phyloP scores from a whole-genome alignment of 2,888 invertebrate species.

The Zaprionus bogoriensis region DNA sequence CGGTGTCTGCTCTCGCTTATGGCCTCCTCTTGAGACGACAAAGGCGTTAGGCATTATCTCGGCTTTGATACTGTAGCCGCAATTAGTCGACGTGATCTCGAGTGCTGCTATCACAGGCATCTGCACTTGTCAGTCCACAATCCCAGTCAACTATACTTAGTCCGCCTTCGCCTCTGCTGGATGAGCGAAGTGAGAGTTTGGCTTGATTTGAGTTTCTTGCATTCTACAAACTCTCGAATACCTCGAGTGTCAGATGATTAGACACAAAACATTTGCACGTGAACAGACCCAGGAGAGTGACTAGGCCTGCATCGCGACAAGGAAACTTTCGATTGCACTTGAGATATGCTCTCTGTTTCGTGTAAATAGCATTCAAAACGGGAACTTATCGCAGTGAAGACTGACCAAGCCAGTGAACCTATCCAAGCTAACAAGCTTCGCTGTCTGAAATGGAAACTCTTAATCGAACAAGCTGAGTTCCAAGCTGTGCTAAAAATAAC shows the following conservation, averaged over 20 bases:
- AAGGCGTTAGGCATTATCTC: conserved; percentile 54
- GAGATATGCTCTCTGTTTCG: conserved; percentile 13
- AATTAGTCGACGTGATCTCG: conserved; percentile 73
- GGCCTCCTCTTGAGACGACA: conserved; percentile 35
- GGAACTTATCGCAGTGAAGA: conserved; percentile 16
- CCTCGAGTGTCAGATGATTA: conserved; percentile 68
- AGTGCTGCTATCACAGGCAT: conserved; percentile 67
- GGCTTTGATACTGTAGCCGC: conserved; percentile 72
- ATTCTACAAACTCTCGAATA: conserved; percentile 55
- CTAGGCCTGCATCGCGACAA: conserved; percentile 3
- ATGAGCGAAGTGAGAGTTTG: conserved; percentile 65
- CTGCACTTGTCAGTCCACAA: conserved; percentile 31
- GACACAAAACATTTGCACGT: conserved; percentile 50
- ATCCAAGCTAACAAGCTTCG: conserved; percentile 3
- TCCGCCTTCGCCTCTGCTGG: not conserved
- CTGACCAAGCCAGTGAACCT: conserved; percentile 61
- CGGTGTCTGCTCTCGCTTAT: conserved; percentile 29
- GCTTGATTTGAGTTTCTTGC: conserved; percentile 54
- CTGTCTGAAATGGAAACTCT: conserved; percentile 38
- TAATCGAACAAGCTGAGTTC: conserved; percentile 40
- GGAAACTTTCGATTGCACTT: conserved; percentile 69
- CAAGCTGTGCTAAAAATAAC: not conserved
- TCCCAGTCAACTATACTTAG: not conserved
- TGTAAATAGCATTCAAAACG: conserved; percentile 46
- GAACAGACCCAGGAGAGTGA: conserved; percentile 34